Percentiles rank a stretch among this genome's conserved stretches.
Evolutionary conservation across 2,888 invertebrate species (phyloP).

Genomic region (Orgyia antiqua): DNA sequence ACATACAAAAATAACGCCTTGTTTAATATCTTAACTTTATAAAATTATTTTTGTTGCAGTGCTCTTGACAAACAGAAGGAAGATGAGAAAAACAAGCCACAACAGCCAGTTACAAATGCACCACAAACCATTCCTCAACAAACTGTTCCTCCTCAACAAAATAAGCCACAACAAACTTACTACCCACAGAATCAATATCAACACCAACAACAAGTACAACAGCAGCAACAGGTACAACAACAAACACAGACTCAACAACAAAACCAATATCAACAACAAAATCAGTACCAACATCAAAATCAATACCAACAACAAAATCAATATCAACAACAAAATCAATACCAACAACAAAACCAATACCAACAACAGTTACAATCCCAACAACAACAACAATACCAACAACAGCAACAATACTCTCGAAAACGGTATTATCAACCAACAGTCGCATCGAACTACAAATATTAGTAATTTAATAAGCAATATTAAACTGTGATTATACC

Average conservation of each 20-base stretch:
- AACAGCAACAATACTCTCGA: conserved; percentile 14
- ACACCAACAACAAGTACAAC: background rate
- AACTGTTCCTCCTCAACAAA: conserved; percentile 3
- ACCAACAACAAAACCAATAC: no score
- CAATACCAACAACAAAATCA: conserved; percentile 13
- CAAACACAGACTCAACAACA: no score
- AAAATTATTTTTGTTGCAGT: no score
- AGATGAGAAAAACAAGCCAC: conserved; percentile 10
- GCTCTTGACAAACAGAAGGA: conserved; percentile 16
- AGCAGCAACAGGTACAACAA: background rate
- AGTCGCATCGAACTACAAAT: conserved; percentile 8
- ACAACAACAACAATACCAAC: conserved; percentile 16
- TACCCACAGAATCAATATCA: conserved; percentile 3
- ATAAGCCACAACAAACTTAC: conserved; percentile 5
- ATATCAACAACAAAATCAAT: background rate
- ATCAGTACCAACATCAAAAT: background rate
- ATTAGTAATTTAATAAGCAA: conserved; percentile 1
- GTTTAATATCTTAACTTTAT: no score
- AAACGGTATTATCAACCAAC: conserved; percentile 13
- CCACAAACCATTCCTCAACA: conserved; percentile 17
- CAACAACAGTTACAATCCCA: background rate
- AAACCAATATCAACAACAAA: conserved; percentile 1
- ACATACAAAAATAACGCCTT: no score
- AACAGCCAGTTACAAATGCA: conserved; percentile 13
- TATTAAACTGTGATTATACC: conserved; percentile 1